Conservation (phyloP, 2,113 vertebrate genomes). For the Phalacrocorax brasilianus region DNA sequence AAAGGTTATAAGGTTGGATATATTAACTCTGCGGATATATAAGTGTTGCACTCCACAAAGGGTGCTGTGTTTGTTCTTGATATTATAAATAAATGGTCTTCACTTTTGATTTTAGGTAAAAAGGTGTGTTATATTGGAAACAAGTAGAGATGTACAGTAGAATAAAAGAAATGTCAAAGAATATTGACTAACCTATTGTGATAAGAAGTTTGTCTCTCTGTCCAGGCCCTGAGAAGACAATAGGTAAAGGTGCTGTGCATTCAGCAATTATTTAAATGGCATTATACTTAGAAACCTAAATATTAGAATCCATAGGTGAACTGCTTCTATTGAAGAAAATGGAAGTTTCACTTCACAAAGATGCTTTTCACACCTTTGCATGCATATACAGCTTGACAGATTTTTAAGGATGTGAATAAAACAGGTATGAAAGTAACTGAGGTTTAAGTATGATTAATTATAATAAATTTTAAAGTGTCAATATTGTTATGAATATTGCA, state of each 20-base stretch:
- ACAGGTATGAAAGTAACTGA: not conserved
- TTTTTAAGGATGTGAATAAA: not conserved
- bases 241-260: not conserved
- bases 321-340: not conserved
- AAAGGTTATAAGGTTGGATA: not conserved
- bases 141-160: not conserved
- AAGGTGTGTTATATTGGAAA: not conserved
- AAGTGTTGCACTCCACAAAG: not conserved
- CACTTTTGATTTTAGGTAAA: not conserved
- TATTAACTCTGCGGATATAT: not conserved
- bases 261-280: not conserved
- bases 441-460: not conserved
- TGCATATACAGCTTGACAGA: not conserved
- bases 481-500: not conserved
- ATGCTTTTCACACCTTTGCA: not conserved
- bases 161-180: not conserved
- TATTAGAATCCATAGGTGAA: not conserved
- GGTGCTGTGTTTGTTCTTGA: not conserved
- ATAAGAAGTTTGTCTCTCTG: not conserved
- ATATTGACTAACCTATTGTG: not conserved
- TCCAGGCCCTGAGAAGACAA: not conserved
- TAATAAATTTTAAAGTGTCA: not conserved
- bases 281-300: not conserved
- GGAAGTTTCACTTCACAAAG: not conserved
- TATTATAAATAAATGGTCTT: not conserved